Conservation (phyloP, 1,140 invertebrate species). For the Cyclargus thomasi region DNA sequence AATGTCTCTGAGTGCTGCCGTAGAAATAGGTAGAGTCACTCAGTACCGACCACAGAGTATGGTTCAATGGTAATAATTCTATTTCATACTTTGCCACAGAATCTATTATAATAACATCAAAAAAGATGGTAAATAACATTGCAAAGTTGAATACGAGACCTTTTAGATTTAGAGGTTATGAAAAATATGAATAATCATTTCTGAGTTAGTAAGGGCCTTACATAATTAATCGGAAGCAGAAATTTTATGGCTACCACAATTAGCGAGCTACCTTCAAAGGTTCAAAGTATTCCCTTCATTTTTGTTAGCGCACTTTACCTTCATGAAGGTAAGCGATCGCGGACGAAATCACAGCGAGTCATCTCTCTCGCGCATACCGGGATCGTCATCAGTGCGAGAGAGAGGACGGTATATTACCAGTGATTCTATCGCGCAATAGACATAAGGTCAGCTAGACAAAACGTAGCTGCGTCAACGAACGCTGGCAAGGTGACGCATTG, state of each 20-base stretch:
- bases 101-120: too few species aligned
- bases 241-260: conserved; percentile 11
- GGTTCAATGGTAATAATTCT: too few species aligned
- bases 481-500: conserved; percentile 69
- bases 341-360: conserved; percentile 43
- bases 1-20: too few species aligned
- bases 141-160: neutral
- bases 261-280: conserved; percentile 58
- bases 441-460: conserved; percentile 69
- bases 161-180: neutral
- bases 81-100: too few species aligned
- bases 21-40: too few species aligned
- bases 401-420: conserved; percentile 58
- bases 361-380: conserved; percentile 43
- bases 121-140: neutral
- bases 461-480: conserved; percentile 72
- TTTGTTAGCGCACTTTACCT: conserved; percentile 70
- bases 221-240: neutral
- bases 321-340: conserved; percentile 62
- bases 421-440: conserved; percentile 57
- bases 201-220: neutral
- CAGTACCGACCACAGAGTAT: too few species aligned
- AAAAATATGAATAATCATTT: neutral
- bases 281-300: conserved; percentile 66
- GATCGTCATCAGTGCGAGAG: conserved; percentile 42